Evolutionary conservation across 2,797 vertebrate genomes (phyloP).

Genomic region (Aselliscus stoliczkanus): DNA sequence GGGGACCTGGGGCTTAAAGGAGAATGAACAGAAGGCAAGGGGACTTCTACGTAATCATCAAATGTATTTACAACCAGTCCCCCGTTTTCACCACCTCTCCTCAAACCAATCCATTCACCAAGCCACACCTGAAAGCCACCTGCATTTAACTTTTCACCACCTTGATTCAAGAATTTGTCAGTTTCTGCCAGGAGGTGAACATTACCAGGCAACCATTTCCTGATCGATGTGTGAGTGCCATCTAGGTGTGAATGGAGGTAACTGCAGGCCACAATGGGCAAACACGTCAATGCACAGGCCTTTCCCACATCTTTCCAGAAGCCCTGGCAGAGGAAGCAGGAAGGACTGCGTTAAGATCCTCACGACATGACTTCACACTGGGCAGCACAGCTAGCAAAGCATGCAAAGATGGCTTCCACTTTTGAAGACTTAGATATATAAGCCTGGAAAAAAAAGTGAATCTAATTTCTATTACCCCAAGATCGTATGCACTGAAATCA

Average conservation of each 20-base stretch:
- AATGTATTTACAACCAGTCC: conserved; percentile 40
- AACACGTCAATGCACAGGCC: no score
- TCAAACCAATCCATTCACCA: not conserved
- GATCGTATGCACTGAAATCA: not conserved
- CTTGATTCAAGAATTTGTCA: conserved; percentile 46
- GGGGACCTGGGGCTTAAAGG: not conserved
- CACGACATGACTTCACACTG: not conserved
- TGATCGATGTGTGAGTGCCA: not conserved
- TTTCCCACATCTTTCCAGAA: not conserved
- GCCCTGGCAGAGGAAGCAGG: not conserved
- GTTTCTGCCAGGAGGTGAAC: not conserved
- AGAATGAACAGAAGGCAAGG: conserved; percentile 8
- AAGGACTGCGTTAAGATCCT: not conserved
- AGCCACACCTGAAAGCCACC: conserved; percentile 13
- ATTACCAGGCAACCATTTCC: not conserved
- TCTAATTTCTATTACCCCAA: not conserved
- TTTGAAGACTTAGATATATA: not conserved
- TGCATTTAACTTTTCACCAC: conserved; percentile 64
- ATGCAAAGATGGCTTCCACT: not conserved
- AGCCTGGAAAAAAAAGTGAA: not conserved
- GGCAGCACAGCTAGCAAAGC: not conserved
- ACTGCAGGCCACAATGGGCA: not conserved
- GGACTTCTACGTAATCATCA: not conserved
- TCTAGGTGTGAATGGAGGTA: not conserved
- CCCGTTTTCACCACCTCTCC: conserved; percentile 52